Conservation (phyloP, 2,113 vertebrate species). For the Gallinago undulata region DNA sequence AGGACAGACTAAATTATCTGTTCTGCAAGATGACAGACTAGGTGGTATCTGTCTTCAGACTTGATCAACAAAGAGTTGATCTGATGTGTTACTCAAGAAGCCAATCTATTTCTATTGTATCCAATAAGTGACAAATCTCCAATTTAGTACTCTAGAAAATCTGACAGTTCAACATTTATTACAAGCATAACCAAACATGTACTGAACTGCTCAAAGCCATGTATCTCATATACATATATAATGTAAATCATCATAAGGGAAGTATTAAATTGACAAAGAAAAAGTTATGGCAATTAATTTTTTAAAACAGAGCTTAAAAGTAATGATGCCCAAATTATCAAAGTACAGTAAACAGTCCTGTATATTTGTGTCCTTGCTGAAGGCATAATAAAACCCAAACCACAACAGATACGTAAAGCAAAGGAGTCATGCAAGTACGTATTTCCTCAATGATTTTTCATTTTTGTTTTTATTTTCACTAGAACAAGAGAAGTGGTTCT, state of each 20-base stretch:
- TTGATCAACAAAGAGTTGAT: neutral
- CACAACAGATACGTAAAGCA: neutral
- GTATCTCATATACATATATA: neutral
- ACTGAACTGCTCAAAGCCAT: neutral
- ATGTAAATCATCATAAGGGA: neutral
- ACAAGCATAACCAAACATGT: neutral
- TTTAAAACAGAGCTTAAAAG: neutral
- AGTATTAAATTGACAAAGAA: neutral
- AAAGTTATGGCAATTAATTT: neutral
- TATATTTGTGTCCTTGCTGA: neutral
- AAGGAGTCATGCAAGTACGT: neutral
- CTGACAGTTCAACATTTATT: neutral
- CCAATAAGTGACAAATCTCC: neutral
- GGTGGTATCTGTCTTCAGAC: neutral
- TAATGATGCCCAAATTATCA: neutral
- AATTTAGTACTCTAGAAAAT: neutral
- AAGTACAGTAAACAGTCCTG: neutral
- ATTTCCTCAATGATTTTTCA: neutral
- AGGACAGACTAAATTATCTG: neutral
- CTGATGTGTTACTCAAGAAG: neutral
- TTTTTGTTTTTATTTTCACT: neutral
- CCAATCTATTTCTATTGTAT: neutral
- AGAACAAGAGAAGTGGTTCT: constrained; percentile 93
- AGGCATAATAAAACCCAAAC: neutral
- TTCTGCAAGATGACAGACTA: neutral